Evolutionary conservation across 1,140 invertebrate genomes (phyloP), one percentile per base, ranked within the genome.

Genomic region (Orius insidiosus): DNA sequence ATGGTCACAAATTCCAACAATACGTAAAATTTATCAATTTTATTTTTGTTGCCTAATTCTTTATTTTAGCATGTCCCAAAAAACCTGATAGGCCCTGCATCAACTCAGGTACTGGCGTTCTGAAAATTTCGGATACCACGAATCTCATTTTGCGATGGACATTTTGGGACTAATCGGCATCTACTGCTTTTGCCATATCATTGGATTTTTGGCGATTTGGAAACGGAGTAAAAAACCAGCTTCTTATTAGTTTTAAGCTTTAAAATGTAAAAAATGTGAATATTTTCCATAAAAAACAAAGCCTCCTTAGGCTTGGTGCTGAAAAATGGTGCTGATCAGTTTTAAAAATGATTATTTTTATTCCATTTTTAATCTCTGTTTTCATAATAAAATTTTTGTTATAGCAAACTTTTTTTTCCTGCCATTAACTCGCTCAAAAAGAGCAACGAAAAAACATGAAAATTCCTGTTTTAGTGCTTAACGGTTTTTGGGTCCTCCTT

Each of bases 1-100:
- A 53, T 80, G 77, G 78, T 63, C 63, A 43, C 62, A 68, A 19
- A 70, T 78, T 5, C 60, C 69, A 39, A 59, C 66, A 1, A 78
- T 80, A 47, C 66, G 72, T 74, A 54, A 54, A n/a, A n/a, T n/a
- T n/a, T n/a, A n/a, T n/a, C n/a, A 38, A 10, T 7, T 19, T 24
- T 5, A 42, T 18, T 42, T 42, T 14, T 16, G 8, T 15, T 9
- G 9, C 15, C 6, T 18, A 5, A 14, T 7, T 18, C 36, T 46
- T 35, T 40, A 5, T 56, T 54, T 3, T 47, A 63, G 62, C 61
- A 31, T 64, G 62, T 43, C 48, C 58, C 1, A 16, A 46, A 8
- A 56, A 61, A 45, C 50, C 54, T 1, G 57, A 60, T 35, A 51
- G 56, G 39, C 58, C 61, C n/a, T 66, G 63, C 33, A 54, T 65